Percentiles rank a stretch among this genome's conserved stretches.
Evolutionary conservation across 30 jellyfish, hydroid and myxozoan genomes (phyloP).

Genomic region (Mastigias papua): DNA sequence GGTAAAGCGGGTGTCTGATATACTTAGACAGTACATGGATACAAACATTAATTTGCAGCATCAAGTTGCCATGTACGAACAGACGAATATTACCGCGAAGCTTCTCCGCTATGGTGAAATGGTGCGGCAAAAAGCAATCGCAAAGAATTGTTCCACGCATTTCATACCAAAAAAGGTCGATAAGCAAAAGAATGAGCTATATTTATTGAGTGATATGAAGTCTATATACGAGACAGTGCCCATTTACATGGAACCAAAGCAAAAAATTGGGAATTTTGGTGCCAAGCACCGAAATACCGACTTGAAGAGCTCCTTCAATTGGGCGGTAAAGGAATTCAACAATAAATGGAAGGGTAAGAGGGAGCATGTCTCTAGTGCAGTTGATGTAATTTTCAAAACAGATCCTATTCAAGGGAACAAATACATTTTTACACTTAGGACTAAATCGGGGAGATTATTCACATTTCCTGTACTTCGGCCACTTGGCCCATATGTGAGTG

Average conservation of each 20-base stretch:
- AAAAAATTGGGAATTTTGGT: conserved; percentile 76
- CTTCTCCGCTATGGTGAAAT: conserved; percentile 67
- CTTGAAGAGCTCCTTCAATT: conserved; percentile 61
- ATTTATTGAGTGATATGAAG: conserved; percentile 47
- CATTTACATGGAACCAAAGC: conserved; percentile 69
- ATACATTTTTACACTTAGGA: conserved; percentile 52
- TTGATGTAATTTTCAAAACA: conserved; percentile 57
- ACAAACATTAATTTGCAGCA: conserved; percentile 70
- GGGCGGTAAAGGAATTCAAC: conserved; percentile 65
- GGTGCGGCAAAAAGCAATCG: conserved; percentile 64
- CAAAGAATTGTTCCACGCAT: conserved; percentile 64
- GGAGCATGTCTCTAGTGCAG: conserved; percentile 10
- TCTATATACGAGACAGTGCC: conserved; percentile 75
- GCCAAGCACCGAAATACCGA: conserved; percentile 84
- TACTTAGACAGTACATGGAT: conserved; percentile 86
- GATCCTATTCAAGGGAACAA: conserved; percentile 82
- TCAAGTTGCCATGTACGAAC: conserved; percentile 74
- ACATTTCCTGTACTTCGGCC: conserved; percentile 78
- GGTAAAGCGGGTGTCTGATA: conserved; percentile 90
- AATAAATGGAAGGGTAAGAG: conserved; percentile 23
- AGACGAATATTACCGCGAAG: conserved; percentile 75
- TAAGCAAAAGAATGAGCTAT: conserved; percentile 65
- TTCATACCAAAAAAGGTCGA: conserved; percentile 36
- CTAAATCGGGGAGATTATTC: conserved; percentile 39
- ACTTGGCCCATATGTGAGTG: conserved; percentile 75